phyloP scores from a whole-genome alignment of 2,888 invertebrate species.

The Hyposoter didymator region DNA sequence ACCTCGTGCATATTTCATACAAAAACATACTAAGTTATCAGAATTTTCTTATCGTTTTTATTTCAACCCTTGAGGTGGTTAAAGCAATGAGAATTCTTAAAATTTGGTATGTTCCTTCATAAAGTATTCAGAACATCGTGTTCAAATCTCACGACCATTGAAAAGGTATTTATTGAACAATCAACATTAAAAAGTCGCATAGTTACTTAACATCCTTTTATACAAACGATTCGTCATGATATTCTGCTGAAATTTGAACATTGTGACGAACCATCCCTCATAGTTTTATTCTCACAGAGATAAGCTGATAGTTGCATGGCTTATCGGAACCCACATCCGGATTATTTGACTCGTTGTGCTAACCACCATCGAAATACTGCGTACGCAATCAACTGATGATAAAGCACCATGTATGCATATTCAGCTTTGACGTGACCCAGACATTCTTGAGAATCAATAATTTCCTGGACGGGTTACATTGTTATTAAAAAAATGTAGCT shows the following conservation, averaged over 20 bases:
- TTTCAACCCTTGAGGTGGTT: no score
- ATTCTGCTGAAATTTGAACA: background rate
- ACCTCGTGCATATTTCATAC: no score
- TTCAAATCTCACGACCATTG: no score
- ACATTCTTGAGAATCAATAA: background rate
- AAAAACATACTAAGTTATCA: no score
- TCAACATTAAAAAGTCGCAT: background rate
- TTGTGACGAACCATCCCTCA: background rate
- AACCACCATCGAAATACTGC: background rate
- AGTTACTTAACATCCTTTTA: background rate
- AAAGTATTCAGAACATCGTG: no score
- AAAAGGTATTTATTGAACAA: no score
- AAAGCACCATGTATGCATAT: background rate
- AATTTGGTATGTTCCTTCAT: no score
- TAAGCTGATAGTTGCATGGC: background rate
- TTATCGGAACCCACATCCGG: background rate
- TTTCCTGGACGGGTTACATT: background rate
- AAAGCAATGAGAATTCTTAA: no score
- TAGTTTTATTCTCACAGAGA: background rate
- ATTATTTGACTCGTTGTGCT: background rate
- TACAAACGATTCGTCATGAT: background rate
- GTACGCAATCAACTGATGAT: background rate
- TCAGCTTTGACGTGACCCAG: background rate
- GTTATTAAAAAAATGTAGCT: background rate
- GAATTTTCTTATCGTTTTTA: no score